Evolutionary conservation across 2,888 invertebrate genomes (phyloP), one percentile per base, ranked within the genome.

Genomic region (Stenchaetothrips biformis): DNA sequence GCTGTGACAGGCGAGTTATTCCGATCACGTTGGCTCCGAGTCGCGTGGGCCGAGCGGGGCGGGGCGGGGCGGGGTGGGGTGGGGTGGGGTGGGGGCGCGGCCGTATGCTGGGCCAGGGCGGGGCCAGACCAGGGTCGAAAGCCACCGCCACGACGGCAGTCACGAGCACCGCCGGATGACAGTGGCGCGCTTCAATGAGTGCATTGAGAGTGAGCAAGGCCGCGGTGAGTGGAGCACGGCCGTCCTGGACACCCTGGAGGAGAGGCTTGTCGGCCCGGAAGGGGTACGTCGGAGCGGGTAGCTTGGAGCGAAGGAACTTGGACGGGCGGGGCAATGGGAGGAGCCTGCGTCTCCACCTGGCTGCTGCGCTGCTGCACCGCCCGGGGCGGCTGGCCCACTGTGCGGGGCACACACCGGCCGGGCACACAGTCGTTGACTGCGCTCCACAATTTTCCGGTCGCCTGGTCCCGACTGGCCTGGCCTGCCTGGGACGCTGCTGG

Each of bases 371-470:
- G n/a, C n/a, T n/a, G n/a, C n/a, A n/a, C n/a, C n/a, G n/a, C n/a
- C n/a, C n/a, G n/a, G n/a, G n/a, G n/a, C n/a, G n/a, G n/a, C n/a
- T n/a, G n/a, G n/a, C n/a, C n/a, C n/a, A n/a, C n/a, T n/a, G n/a
- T n/a, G n/a, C n/a, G n/a, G n/a, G n/a, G n/a, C n/a, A n/a, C n/a
- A n/a, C n/a, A n/a, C n/a, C n/a, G n/a, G n/a, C n/a, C n/a, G n/a
- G 53, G 16, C 53, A 18, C 53, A 74, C 67, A 74, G 67, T 74
- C 67, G 67, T 74, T 74, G 67, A 21, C 67, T 25, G 25, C 25
- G 67, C 25, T 21, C 67, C 67, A 74, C 67, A 74, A 74, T 74
- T 74, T 74, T 74, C 67, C 67, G 67, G 67, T 74, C 67, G 67
- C 67, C 67, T 74, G 59, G 59, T 59, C 59, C 18, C 18, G 59